Conservation (phyloP, 2,113 vertebrate genomes). For the Cavia porcellus region DNA sequence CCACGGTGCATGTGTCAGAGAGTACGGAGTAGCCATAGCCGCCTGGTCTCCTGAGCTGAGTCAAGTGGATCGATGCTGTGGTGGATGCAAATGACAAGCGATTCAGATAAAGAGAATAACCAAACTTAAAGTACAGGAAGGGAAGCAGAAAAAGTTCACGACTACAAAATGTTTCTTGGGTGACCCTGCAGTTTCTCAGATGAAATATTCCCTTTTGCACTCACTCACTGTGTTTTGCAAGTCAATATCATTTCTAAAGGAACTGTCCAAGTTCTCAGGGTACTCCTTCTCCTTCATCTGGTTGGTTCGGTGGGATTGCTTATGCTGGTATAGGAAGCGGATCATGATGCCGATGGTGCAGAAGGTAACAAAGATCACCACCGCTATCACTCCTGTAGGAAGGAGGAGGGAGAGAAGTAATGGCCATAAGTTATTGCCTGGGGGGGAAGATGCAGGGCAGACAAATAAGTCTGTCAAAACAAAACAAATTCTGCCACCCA, state of each 20-base stretch:
- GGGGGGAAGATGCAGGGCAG: background rate
- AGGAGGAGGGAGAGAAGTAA: background rate
- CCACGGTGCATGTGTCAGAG: conserved; percentile 65
- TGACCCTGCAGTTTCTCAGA: conserved; percentile 89
- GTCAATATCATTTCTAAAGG: conserved; percentile 95
- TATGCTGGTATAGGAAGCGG: conserved; percentile 96
- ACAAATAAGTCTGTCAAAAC: background rate
- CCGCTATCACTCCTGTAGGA: conserved; percentile 93
- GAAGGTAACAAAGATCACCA: conserved; percentile 94
- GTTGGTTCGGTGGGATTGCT: conserved; percentile 89
- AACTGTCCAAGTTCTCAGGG: conserved; percentile 91
- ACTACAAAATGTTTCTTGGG: conserved; percentile 60
- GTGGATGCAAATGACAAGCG: conserved; percentile 37
- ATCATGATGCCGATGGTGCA: conserved; percentile 94
- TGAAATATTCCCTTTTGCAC: conserved; percentile 98
- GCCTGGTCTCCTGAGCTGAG: conserved; percentile 79
- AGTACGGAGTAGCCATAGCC: conserved; percentile 73
- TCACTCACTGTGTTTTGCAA: conserved; percentile 95
- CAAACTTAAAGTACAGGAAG: conserved; percentile 63
- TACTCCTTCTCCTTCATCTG: conserved; percentile 94
- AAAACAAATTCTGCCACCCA: background rate
- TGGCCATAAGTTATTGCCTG: background rate
- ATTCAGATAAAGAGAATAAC: conserved; percentile 38
- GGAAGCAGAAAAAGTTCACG: background rate
- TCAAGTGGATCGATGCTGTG: background rate